Conservation (phyloP, 2,113 vertebrate genomes). For the Semicossyphus pulcher region DNA sequence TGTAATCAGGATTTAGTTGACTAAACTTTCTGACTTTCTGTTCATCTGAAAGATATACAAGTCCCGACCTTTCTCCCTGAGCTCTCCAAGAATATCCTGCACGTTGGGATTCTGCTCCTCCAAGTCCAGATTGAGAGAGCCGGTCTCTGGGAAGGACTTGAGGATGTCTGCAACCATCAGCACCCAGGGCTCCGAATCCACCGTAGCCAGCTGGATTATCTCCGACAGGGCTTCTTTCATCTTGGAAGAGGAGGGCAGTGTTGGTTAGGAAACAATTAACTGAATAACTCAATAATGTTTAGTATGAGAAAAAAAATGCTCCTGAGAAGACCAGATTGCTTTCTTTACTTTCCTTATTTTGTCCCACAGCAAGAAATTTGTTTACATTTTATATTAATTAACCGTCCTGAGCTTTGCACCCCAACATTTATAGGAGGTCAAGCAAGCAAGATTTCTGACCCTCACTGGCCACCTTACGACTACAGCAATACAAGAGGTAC, state of each 20-base stretch:
- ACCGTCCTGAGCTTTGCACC: too few relatives aligned
- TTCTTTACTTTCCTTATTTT: neutral
- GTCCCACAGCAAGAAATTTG: neutral
- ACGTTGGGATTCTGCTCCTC: constrained; percentile 99
- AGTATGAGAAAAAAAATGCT: neutral
- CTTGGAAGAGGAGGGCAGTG: constrained; percentile 68
- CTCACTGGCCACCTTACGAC: too few relatives aligned
- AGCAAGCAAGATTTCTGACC: too few relatives aligned
- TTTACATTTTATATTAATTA: too few relatives aligned
- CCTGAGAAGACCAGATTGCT: neutral
- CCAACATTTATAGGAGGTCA: too few relatives aligned
- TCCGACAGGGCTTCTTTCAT: constrained; percentile 97
- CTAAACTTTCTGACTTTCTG: too few relatives aligned
- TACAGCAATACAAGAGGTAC: too few relatives aligned
- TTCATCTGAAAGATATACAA: too few relatives aligned
- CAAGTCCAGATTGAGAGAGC: constrained; percentile 95
- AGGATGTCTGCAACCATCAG: constrained; percentile 99
- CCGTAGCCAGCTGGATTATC: constrained; percentile 95
- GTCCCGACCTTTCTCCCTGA: constrained; percentile 92
- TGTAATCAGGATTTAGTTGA: too few relatives aligned
- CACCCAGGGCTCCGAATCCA: constrained; percentile 99
- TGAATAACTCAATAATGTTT: neutral
- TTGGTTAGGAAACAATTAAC: neutral
- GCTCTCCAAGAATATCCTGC: constrained; percentile 96
- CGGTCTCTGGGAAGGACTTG: constrained; percentile 97